Evolutionary conservation across 1,140 invertebrate genomes (phyloP), one percentile per base, ranked within the genome.

Genomic region (Drosophila funebris): DNA sequence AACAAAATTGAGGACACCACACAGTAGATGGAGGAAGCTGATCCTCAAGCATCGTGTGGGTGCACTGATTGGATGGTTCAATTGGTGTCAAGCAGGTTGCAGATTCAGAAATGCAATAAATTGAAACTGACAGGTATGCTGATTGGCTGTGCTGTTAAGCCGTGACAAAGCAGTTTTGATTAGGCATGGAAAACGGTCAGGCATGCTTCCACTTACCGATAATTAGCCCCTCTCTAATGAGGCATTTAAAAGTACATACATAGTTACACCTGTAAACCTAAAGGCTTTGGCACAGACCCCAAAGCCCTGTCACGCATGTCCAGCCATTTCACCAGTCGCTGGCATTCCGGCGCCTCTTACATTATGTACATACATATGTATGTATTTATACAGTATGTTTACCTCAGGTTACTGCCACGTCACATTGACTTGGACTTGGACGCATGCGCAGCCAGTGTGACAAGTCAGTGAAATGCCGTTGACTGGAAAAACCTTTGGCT

Each of bases 1-100:
- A 29, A 56, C 22, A 53, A 41, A 78, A 85, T 81, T 73, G 81
- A 81, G 81, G 74, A 85, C 81, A 84, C 81, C 58, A n/a, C 13
- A 44, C 13, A 37, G 11, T 20, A 11, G 33, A 4, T 56, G 29
- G 46, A 53, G 48, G 4, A 11, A 33, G 4, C 29, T 70, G 74
- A 87, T 85, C 82, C 60, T 73, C 75, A 48, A 78, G 54, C 78
- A 56, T 37, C 78, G 83, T 88, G 78, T 88, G 68, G 83, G 83
- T 72, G 84, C 84, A 78, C 46, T 50, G 44, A 61, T 50, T 31
- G 14, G 24, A 3, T 8, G 60, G 83, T 76, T 83, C 83, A 87
- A 87, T 68, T 79, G 72, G 56, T 70, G 78, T 66, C 73, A 66
- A 46, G 14, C 57, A 24, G 54, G 9, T 24, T 16, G 7, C 2